phyloP scores from a whole-genome alignment of 2,113 vertebrate species.

The Terrapene triunguis region DNA sequence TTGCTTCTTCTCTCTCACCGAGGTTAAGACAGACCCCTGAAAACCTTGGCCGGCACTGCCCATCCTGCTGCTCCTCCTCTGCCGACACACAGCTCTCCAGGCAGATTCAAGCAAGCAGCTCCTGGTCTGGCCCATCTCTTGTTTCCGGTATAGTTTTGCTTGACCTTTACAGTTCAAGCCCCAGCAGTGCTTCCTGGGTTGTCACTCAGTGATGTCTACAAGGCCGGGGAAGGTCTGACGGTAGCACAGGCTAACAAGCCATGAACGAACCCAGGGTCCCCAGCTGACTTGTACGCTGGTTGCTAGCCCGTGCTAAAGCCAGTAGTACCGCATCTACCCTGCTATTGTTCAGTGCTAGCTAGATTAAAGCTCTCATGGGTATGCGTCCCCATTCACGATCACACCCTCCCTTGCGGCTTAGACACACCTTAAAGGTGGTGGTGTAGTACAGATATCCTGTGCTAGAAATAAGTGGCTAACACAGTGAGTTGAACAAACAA shows the following conservation, averaged over 20 bases:
- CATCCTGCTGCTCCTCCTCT: slow-evolving; percentile 14
- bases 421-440: not conserved
- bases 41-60: not conserved
- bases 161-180: not conserved
- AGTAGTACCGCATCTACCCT: not conserved
- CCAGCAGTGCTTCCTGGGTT: not conserved
- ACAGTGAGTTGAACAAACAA: not conserved
- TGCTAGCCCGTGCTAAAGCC: not conserved
- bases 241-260: too few relatives aligned
- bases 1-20: not conserved
- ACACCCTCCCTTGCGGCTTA: not conserved
- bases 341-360: not conserved
- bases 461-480: not conserved
- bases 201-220: not conserved
- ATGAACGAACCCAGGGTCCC: too few relatives aligned
- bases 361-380: not conserved
- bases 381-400: too few relatives aligned
- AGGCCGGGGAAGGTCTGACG: too few relatives aligned
- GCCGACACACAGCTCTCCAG: not conserved
- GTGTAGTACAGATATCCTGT: not conserved
- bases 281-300: not conserved
- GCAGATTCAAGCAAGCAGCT: not conserved
- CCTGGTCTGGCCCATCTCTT: not conserved
- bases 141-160: fast-evolving
- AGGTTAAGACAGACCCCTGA: not conserved